These are phyloP conservation scores for Acanthosepion pharaonis DNA, from an alignment of 2,888 invertebrate genomes.

Conservation along the genomic window DNA sequence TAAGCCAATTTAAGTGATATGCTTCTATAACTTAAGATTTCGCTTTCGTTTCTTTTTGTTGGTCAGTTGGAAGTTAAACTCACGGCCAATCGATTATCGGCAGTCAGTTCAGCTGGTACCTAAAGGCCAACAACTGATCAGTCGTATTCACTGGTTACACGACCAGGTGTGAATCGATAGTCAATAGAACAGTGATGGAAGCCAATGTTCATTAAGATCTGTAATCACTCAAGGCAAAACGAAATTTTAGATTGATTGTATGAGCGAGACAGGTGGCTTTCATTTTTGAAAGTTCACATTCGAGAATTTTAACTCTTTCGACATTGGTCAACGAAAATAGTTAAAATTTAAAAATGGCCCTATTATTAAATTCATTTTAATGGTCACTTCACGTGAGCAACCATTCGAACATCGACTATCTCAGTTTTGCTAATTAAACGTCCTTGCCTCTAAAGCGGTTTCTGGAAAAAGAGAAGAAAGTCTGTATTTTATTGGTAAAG, in stretches of 20 bases:
- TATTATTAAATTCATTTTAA: too few relatives aligned
- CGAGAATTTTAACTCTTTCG: neutral
- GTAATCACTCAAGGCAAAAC: slow-evolving; percentile 21
- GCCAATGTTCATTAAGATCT: neutral
- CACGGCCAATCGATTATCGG: neutral
- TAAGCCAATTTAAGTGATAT: too few relatives aligned
- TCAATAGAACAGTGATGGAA: neutral
- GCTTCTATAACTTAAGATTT: neutral
- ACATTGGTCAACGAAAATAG: neutral
- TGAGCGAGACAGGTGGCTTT: neutral
- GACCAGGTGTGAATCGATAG: neutral
- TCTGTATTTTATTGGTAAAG: too few relatives aligned
- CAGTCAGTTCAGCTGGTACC: neutral
- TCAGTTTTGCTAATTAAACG: too few relatives aligned
- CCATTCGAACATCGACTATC: too few relatives aligned
- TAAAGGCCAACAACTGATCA: neutral
- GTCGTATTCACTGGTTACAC: neutral
- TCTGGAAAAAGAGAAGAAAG: too few relatives aligned
- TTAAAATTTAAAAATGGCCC: neutral
- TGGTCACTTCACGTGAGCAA: too few relatives aligned
- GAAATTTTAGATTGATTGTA: neutral
- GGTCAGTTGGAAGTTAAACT: neutral
- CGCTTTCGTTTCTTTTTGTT: neutral
- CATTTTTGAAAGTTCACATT: neutral
- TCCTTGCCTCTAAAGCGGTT: too few relatives aligned